Conservation (phyloP, 2,113 vertebrate genomes). For the Ailurus styani region DNA sequence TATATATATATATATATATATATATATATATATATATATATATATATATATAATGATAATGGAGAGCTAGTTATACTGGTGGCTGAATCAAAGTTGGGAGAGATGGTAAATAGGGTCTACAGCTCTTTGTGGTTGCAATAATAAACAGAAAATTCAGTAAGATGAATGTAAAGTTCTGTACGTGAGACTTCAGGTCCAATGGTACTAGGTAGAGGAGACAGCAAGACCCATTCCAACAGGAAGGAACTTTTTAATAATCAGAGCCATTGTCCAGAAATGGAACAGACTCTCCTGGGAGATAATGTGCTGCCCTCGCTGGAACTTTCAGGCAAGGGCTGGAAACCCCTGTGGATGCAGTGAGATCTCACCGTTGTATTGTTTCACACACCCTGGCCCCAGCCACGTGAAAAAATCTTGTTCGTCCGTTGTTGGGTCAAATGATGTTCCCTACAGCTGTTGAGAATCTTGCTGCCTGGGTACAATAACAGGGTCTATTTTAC, state of each 20-base stretch:
- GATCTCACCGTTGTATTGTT: not conserved
- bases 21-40: not conserved
- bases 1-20: not conserved
- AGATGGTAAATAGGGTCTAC: not conserved
- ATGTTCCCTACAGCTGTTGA: constrained; percentile 34
- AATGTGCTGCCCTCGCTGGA: not conserved
- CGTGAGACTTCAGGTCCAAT: not conserved
- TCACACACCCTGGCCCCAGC: not conserved
- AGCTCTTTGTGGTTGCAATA: not conserved
- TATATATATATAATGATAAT: not conserved
- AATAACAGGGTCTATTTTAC: constrained; percentile 54
- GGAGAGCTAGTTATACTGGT: not conserved
- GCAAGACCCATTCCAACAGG: not conserved
- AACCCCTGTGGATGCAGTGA: not conserved
- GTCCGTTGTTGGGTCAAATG: constrained; percentile 29
- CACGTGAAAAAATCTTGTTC: constrained; percentile 34
- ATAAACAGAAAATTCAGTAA: not conserved
- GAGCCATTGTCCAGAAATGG: not conserved
- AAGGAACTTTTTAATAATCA: not conserved
- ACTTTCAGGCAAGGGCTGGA: not conserved
- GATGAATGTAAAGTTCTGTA: not conserved
- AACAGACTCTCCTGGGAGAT: not conserved
- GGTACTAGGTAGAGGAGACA: not conserved
- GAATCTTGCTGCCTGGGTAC: not conserved
- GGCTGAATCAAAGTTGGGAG: not conserved